Evolutionary conservation across 2,113 vertebrate species (phyloP), one percentile per base, ranked within the genome.

Genomic region (Spheniscus mendiculus): DNA sequence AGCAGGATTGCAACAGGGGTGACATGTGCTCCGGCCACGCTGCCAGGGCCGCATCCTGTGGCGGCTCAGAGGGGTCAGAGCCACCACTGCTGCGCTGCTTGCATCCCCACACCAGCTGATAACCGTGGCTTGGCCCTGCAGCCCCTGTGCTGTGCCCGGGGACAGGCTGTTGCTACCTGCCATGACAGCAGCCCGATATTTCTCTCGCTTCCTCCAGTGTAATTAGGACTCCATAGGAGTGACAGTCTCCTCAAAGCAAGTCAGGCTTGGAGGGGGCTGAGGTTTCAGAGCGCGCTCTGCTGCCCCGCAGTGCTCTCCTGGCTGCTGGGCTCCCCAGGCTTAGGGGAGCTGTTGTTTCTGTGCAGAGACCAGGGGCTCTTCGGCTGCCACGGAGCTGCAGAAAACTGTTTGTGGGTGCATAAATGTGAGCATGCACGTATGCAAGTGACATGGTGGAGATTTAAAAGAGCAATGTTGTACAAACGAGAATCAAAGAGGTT

Each of bases 321-420:
- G 3, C 55, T 62, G 27, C 62, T 12, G 87, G 69, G 86, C 70
- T 66, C 42, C 38, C 69, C 0, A 1, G 76, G 50, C 45, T 10
- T 0, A 3, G 20, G 32, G 61, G 50, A 66, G 53, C 53, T 65
- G 49, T 11, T 59, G 83, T 44, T 27, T 20, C 42, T 66, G 19
- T 36, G 45, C 59, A 20, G 55, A 10, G 42, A 26, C 26, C 7
- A 1, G 78, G 6, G 6, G 42, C 59, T 79, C 42, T 29, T 26
- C 3, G 1, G 22, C 83, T 55, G 79, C 55, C 29, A 13, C 38
- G 25, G 36, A 61, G 40, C 73, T 62, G 78, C 70, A 34, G 83
- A 18, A 26, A 36, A 2, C 30, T 11, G 1, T n/a, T 11, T 29
- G 42, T 12, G 58, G 6, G 7, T 15, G 3, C 3, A 1, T 27